Evolutionary conservation across 2,888 invertebrate species (phyloP).

Genomic region (Heliconius aoede): DNA sequence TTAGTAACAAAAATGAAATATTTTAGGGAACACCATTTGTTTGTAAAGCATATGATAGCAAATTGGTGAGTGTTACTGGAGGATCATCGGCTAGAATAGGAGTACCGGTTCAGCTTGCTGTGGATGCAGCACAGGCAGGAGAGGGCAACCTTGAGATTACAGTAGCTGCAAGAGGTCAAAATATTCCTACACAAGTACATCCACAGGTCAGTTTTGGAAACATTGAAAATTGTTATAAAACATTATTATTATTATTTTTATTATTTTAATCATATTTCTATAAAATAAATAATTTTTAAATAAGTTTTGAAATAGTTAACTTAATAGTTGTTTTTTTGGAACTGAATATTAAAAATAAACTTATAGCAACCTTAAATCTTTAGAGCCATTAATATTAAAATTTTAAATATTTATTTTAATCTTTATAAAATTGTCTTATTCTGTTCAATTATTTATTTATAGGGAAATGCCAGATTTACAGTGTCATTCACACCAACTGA

Average conservation of each 20-base stretch:
- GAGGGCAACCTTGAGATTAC: slow-evolving; percentile 99
- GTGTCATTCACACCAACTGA: slow-evolving; percentile 98
- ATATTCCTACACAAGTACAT: slow-evolving; percentile 97
- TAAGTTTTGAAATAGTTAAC: too few relatives aligned
- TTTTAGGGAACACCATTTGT: slow-evolving; percentile 92
- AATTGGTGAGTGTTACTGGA: slow-evolving; percentile 91
- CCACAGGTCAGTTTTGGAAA: slow-evolving; percentile 88
- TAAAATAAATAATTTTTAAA: background rate
- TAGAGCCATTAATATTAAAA: too few relatives aligned
- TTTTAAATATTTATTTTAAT: too few relatives aligned
- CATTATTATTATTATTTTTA: background rate
- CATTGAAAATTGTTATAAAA: slow-evolving; percentile 43
- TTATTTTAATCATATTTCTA: background rate
- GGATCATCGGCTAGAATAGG: slow-evolving; percentile 90
- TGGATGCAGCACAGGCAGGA: slow-evolving; percentile 98
- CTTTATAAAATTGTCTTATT: background rate
- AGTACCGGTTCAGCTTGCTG: slow-evolving; percentile 96
- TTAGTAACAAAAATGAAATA: background rate
- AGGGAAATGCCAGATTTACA: slow-evolving; percentile 90
- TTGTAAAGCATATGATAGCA: slow-evolving; percentile 96
- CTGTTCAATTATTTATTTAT: slow-evolving; percentile 51
- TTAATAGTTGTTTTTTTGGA: background rate
- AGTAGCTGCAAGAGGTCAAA: slow-evolving; percentile 95
- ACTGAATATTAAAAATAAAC: background rate
- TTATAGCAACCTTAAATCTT: background rate